A percentile compares a stretch with the other conserved stretches of the same genome.
These are phyloP conservation scores for Morpho helenor DNA, from an alignment of 2,888 invertebrate species.

Conservation along the genomic window DNA sequence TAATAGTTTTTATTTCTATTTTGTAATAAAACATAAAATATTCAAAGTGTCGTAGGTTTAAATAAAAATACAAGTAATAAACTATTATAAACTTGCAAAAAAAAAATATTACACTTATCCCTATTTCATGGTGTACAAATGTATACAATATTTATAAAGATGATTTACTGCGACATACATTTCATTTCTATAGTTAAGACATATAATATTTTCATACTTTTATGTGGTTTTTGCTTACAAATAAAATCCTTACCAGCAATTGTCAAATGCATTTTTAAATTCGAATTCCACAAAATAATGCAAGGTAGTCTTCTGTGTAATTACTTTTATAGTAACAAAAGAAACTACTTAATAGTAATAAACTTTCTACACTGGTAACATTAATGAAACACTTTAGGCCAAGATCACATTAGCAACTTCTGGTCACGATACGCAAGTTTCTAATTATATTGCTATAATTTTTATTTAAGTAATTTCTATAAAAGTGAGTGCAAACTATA, in stretches of 20 bases:
- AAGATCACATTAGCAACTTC: constrained; percentile 2
- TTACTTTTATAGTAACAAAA: constrained; percentile 9
- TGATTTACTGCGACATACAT: background rate
- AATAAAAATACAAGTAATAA: background rate
- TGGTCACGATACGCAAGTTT: background rate
- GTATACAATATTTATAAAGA: constrained; percentile 1
- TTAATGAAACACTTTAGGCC: background rate
- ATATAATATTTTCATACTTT: too few species aligned
- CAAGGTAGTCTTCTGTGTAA: constrained; percentile 11
- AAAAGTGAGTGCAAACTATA: too few species aligned
- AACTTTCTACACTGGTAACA: constrained; percentile 16
- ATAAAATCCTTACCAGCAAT: constrained; percentile 2
- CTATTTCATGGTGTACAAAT: constrained; percentile 3
- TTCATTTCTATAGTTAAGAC: background rate
- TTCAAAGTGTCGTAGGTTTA: background rate
- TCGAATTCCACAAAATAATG: constrained; percentile 13
- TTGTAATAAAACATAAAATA: background rate
- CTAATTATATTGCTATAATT: too few species aligned
- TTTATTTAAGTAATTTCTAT: too few species aligned
- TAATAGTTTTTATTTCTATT: constrained; percentile 7
- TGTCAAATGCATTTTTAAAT: constrained; percentile 22
- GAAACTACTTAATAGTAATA: constrained; percentile 13
- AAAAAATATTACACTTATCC: constrained; percentile 3
- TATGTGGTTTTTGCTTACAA: background rate
- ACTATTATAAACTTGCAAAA: background rate